A percentile compares a stretch with the other conserved stretches of the same genome.
phyloP scores from a whole-genome alignment of 1,140 invertebrate species.

The Aporrectodea caliginosa region DNA sequence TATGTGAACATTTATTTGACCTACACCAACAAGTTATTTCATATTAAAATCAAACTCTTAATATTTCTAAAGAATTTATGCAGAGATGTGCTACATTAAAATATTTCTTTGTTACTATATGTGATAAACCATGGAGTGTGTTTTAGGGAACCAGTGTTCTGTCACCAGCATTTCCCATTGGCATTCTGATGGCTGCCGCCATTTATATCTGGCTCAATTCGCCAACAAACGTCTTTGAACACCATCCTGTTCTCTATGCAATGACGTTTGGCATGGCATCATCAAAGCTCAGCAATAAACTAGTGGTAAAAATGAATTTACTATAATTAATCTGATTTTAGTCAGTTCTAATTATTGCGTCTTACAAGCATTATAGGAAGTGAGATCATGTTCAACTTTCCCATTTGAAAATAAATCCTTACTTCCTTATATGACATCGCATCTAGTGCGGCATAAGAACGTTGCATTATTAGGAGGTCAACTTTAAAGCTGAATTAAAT shows the following conservation, averaged over 20 bases:
- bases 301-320: conserved; percentile 73
- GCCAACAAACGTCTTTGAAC: conserved; percentile 78
- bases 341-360: background rate
- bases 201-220: conserved; percentile 93
- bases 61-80: background rate
- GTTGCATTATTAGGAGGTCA: background rate
- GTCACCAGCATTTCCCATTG: conserved; percentile 92
- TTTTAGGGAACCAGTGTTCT: conserved; percentile 89
- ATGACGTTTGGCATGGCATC: conserved; percentile 90
- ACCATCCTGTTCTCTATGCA: conserved; percentile 89
- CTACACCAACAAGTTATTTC: background rate
- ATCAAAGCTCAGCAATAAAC: conserved; percentile 91
- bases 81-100: background rate
- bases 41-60: background rate
- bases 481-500: too few relatives aligned
- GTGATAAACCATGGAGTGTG: background rate
- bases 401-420: background rate
- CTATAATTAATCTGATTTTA: background rate
- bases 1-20: background rate
- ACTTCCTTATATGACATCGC: background rate
- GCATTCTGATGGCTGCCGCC: conserved; percentile 81
- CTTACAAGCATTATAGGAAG: background rate
- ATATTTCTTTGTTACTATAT: too few relatives aligned
- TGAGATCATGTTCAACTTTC: background rate
- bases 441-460: background rate